These are phyloP conservation scores for Semibalanus balanoides DNA, from an alignment of 1,140 invertebrate species.

Conservation along the genomic window DNA sequence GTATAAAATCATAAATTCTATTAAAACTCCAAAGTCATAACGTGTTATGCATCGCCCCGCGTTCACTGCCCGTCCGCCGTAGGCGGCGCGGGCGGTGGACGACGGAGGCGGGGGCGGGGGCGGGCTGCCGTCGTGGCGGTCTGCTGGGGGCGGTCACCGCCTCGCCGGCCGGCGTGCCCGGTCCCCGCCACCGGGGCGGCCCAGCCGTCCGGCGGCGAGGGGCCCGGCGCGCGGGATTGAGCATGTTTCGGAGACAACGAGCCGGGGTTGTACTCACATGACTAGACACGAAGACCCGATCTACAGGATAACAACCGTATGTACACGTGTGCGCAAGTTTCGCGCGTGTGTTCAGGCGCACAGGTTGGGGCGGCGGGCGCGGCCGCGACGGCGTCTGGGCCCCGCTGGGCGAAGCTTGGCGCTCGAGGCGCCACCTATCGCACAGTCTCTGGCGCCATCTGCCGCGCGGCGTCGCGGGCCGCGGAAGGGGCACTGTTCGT, in stretches of 20 bases:
- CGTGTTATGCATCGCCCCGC: not conserved
- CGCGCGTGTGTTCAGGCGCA: not conserved
- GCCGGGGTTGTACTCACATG: not conserved
- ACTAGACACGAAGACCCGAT: slow-evolving; percentile 1
- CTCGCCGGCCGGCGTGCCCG: too few species aligned
- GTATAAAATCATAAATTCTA: slow-evolving; percentile 3
- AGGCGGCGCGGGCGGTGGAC: too few species aligned
- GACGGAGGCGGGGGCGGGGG: too few species aligned
- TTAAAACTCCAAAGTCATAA: not conserved
- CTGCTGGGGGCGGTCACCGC: too few species aligned
- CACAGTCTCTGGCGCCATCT: not conserved
- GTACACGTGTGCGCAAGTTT: not conserved
- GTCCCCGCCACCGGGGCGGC: too few species aligned
- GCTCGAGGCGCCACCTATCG: not conserved
- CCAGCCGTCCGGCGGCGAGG: not conserved
- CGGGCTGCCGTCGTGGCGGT: too few species aligned
- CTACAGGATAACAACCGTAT: slow-evolving; percentile 2
- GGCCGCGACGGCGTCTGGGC: too few species aligned
- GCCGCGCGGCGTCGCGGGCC: too few species aligned
- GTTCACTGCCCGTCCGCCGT: not conserved
- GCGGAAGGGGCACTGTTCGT: not conserved
- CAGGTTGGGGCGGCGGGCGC: too few species aligned
- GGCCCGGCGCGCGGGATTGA: not conserved
- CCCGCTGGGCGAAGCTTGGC: not conserved
- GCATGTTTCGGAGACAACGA: not conserved